Base-by-base conservation (phyloP, 2,113 vertebrate genomes). In the Cariama cristata region DNA sequence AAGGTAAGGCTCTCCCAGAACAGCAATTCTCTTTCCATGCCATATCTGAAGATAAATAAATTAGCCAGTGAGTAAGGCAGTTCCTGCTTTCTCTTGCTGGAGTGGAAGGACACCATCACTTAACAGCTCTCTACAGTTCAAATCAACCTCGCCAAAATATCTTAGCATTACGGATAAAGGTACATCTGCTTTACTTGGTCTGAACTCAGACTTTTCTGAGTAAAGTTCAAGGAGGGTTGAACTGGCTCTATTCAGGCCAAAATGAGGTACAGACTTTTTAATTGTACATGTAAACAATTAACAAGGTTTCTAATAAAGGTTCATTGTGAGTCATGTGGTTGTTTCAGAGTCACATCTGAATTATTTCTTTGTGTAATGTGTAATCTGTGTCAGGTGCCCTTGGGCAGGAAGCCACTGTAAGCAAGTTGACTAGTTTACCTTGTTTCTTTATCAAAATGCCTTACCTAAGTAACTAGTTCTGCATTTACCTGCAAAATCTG, bases 391-490 rank as follows among this genome's bases (percentile, higher is more conserved):
- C 81, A 97, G 97, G 81, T 79, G 95, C 93, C 94, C 97, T 98
- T 97, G 97, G 97, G 98, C 97, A 92, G 60, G 79, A 90, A 97
- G 97, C 97, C 98, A 98, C 66, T 92, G 94, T 90, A 98, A 98
- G 93, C 94, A 97, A 90, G 58, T 91, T 90, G 90, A 18, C 50
- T 96, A 85, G 91, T 92, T 95, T 94, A 93, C 96, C 85, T 93
- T 80, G 44, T 93, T 72, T 69, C 90, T 97, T 98, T 97, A 97
- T 97, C 93, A 96, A 77, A 97, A 95, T 90, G 58, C 40, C 86
- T 97, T 97, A 89, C 97, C 69, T 82, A 94, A 96, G 72, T 94
- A 96, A 96, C 64, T 95, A 50, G 90, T 79, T 59, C 87, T 90
- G 40, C 56, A 73, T 85, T 96, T 90, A 93, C 88, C 81, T 94